phyloP scores from a whole-genome alignment of 2,113 vertebrate species.

The Centrocercus urophasianus region DNA sequence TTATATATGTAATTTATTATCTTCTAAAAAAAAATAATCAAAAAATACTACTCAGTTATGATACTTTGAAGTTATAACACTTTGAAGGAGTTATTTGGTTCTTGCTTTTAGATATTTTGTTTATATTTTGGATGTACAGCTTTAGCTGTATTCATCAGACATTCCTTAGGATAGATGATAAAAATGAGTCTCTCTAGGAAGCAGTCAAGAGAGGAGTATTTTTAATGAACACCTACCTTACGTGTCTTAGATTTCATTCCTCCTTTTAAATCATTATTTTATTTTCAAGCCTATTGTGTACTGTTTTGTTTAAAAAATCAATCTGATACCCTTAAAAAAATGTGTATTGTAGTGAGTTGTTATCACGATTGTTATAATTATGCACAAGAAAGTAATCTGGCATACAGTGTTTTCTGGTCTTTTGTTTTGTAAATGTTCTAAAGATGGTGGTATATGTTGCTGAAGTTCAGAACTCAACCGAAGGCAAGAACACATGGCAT shows the following conservation, averaged over 20 bases:
- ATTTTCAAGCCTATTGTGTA: not conserved
- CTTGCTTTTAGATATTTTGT: not conserved
- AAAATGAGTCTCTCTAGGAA: not conserved
- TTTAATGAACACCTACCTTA: not conserved
- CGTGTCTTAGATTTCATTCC: not conserved
- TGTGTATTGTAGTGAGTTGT: not conserved
- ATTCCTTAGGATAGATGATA: not conserved
- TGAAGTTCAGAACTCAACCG: not conserved
- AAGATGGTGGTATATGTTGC: not conserved
- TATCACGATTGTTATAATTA: not conserved
- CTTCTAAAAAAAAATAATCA: not conserved
- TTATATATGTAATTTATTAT: not conserved
- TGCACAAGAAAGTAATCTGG: not conserved
- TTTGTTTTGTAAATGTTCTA: not conserved
- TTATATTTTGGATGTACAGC: not conserved
- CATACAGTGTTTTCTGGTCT: not conserved
- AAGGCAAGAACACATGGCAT: fast-evolving
- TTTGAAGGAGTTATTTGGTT: not conserved
- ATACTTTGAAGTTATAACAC: not conserved
- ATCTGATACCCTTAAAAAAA: not conserved
- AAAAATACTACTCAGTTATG: not conserved
- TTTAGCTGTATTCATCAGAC: not conserved
- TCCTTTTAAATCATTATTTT: not conserved
- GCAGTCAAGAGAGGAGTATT: not conserved
- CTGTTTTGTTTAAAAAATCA: not conserved